Percentiles rank a stretch among this genome's conserved stretches.
Evolutionary conservation across 2,113 vertebrate genomes (phyloP).

Genomic region (Cricetomys ansorgei): DNA sequence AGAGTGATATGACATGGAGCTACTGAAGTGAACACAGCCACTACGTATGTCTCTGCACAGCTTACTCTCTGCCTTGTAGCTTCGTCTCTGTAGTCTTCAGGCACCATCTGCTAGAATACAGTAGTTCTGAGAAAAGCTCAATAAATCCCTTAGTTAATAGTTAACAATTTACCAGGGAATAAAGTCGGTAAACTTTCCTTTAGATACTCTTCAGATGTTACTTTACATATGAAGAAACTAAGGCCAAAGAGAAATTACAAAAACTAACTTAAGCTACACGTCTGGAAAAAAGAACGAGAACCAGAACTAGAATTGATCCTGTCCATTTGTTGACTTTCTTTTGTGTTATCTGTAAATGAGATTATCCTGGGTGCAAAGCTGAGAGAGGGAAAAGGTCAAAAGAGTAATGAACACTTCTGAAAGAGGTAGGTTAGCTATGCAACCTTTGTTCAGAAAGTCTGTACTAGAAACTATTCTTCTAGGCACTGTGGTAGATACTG

Average conservation of each 20-base stretch:
- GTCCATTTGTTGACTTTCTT: background rate
- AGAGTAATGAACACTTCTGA: background rate
- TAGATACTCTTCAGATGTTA: background rate
- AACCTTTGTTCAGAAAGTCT: background rate
- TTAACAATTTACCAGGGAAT: background rate
- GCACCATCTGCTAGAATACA: background rate
- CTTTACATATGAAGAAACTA: slow-evolving; percentile 38
- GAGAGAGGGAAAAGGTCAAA: background rate
- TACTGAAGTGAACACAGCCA: background rate
- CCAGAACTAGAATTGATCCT: background rate
- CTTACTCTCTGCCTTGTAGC: background rate
- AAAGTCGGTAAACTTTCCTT: background rate
- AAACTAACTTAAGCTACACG: background rate
- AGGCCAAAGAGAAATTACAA: background rate
- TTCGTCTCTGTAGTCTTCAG: background rate
- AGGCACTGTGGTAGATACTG: background rate
- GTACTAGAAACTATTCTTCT: background rate
- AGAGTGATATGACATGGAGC: background rate
- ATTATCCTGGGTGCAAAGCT: background rate
- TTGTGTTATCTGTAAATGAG: background rate
- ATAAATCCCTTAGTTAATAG: background rate
- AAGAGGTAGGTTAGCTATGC: background rate
- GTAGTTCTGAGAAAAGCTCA: background rate
- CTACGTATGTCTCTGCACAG: background rate
- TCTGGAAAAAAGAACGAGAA: background rate